Percentiles rank a stretch among this genome's conserved stretches.
Evolutionary conservation across 2,797 vertebrate species (phyloP).

Genomic region (Neopelma chrysocephalum): DNA sequence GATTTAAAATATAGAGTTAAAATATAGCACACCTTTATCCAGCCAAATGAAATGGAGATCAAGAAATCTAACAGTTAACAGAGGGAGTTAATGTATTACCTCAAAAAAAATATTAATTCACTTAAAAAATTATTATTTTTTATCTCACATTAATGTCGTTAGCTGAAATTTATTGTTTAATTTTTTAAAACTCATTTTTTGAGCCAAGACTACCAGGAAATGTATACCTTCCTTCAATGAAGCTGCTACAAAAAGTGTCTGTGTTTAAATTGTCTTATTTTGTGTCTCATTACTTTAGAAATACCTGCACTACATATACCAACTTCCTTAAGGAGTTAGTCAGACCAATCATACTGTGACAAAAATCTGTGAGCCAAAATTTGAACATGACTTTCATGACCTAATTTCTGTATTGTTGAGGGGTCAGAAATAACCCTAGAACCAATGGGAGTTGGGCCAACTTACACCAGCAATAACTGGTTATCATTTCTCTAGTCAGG

Average conservation of each 20-base stretch:
- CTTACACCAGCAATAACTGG: background rate
- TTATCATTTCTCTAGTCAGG: background rate
- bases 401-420: background rate
- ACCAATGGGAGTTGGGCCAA: fast-evolving
- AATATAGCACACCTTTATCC: background rate
- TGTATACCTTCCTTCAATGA: background rate
- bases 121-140: background rate
- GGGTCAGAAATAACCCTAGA: background rate
- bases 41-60: background rate
- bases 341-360: background rate
- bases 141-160: background rate
- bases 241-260: background rate
- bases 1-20: background rate
- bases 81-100: background rate
- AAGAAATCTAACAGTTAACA: background rate
- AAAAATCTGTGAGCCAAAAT: background rate
- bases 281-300: background rate
- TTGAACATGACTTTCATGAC: background rate
- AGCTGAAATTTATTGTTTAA: background rate
- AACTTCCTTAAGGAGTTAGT: background rate
- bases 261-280: background rate
- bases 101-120: background rate
- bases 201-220: background rate
- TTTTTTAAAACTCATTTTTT: background rate
- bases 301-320: background rate